Conservation (phyloP, 1,140 invertebrate species). For the Panulirus ornatus region DNA sequence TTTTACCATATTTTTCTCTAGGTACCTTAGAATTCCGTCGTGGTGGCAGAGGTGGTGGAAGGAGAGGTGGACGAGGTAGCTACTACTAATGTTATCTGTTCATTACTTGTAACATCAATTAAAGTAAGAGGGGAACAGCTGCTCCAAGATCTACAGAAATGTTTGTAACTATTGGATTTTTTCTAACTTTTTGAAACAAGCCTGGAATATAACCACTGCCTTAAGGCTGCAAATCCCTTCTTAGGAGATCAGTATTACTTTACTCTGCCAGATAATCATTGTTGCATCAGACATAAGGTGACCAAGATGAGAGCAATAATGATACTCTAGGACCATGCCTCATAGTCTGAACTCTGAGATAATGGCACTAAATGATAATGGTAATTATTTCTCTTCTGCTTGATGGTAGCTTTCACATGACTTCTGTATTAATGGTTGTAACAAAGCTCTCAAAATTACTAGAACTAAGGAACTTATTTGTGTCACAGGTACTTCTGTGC, state of each 20-base stretch:
- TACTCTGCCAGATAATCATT: background rate
- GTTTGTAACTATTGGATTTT: background rate
- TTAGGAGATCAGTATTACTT: background rate
- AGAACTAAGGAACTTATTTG: too few species aligned
- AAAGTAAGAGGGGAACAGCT: background rate
- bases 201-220: background rate
- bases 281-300: background rate
- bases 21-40: constrained; percentile 44
- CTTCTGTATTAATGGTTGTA: background rate
- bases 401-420: background rate
- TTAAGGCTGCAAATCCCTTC: background rate
- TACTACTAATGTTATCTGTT: background rate
- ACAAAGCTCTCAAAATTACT: background rate
- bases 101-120: background rate
- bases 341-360: background rate
- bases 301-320: background rate
- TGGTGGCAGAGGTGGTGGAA: constrained; percentile 19
- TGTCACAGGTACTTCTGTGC: too few species aligned
- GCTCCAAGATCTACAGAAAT: background rate
- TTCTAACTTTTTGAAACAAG: background rate
- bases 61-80: constrained; percentile 17
- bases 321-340: background rate
- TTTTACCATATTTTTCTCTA: background rate
- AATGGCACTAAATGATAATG: background rate
- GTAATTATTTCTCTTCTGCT: background rate